Base-by-base conservation (phyloP, 2,888 invertebrate genomes). In the Caenorhabditis sp. region DNA sequence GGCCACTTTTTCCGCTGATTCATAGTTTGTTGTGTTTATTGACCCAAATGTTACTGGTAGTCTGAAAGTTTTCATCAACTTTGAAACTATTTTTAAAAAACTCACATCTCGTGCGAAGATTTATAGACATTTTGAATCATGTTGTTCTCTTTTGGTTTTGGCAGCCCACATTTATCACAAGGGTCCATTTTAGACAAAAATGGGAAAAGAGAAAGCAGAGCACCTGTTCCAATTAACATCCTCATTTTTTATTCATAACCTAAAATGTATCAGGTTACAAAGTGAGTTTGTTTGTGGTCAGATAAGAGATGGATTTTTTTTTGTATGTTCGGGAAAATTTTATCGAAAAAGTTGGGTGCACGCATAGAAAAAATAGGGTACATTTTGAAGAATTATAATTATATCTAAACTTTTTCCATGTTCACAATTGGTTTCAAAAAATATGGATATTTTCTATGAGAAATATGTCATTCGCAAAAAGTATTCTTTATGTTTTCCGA, bases 1-100 rank as follows among this genome's bases (percentile, higher is more conserved):
- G 12, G 76, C 76, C 5, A 79, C 52, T 43, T 65, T 72, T 31
- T 57, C 52, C 2, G 79, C 70, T 1, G 66, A 59, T 27, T 70
- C 70, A 23, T 59, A 74, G 17, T 74, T 21, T 2, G 43, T 50
- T 12, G 70, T 70, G 56, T 74, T 56, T 1, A 49, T 36, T 0
- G 74, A 74, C 20, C 59, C 26, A 0, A 70, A 23, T 8, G 65
- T 61, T 20, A 73, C 53, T 1, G 73, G 66, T 4, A 56, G 23
- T 57, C 73, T 67, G 67, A 56, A 71, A 43, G 49, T 36, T n/a
- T n/a, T n/a, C n/a, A n/a, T 66, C 0, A 62, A 52, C 23, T 59
- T n/a, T 5, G 20, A 50, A 50, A 50, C 4, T 50, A 50, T 5
- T 50, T 50, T 43, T 43, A 12, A 12, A 5, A 43, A 43, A 43